These are phyloP conservation scores for Paratrypauchen microcephalus DNA, from an alignment of 2,797 vertebrate species.

Conservation along the genomic window DNA sequence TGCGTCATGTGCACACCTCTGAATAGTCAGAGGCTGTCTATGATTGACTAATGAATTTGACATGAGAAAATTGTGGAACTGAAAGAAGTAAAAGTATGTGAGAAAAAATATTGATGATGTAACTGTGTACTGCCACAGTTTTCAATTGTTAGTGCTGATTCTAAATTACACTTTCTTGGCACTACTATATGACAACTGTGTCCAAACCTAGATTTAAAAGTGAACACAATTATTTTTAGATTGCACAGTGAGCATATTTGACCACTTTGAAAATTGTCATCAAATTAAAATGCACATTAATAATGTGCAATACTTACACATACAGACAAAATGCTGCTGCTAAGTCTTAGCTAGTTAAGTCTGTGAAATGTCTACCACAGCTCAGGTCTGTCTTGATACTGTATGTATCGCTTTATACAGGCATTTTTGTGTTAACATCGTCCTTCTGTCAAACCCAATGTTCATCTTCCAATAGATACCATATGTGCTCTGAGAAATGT, in stretches of 20 bases:
- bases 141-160: not conserved
- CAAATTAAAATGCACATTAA: not conserved
- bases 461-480: slow-evolving; percentile 36
- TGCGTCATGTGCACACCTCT: slow-evolving; percentile 26
- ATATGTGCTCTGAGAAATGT: slow-evolving; percentile 29
- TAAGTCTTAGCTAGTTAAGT: not conserved
- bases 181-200: not conserved
- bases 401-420: slow-evolving; percentile 39
- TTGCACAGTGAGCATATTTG: not conserved
- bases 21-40: not conserved
- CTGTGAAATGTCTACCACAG: slow-evolving; percentile 39
- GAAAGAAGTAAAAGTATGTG: not conserved
- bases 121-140: not conserved
- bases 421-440: slow-evolving; percentile 47
- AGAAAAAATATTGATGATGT: not conserved
- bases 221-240: not conserved
- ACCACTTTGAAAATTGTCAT: not conserved
- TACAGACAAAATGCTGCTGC: not conserved
- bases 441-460: slow-evolving; percentile 46
- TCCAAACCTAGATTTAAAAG: not conserved
- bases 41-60: not conserved
- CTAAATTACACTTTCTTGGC: no score
- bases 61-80: not conserved
- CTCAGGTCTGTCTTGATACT: slow-evolving; percentile 33
- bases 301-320: not conserved